Evolutionary conservation across 1,140 invertebrate species (phyloP), one percentile per base, ranked within the genome.

Genomic region (Brachionus paranguensis): DNA sequence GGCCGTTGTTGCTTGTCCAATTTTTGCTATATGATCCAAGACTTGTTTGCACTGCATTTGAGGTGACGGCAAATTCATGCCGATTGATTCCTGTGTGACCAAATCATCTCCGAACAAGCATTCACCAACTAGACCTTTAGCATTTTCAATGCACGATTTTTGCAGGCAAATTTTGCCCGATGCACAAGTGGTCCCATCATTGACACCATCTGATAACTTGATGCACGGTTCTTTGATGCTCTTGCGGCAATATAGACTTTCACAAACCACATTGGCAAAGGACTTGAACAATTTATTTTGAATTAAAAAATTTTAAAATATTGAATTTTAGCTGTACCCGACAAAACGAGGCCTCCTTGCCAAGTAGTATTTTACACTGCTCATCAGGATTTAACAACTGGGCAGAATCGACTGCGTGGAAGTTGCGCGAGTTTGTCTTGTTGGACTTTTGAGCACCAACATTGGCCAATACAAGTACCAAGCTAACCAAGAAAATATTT

Each of bases 61-160:
- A 76, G 72, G 8, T 20, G 33, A 50, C 5, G 72, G 72, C 20
- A 76, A 50, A 3, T 50, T 76, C 72, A 76, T 76, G 24, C 72
- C 72, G 45, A 76, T 76, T 10, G 72, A 24, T 50, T 76, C 72
- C 27, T 76, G 72, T 12, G 41, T 76, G 10, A 76, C 72, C 17
- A 76, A 20, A 47, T 76, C 72, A 27, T 76, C 72, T n/a, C 72
- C 72, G 12, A 76, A 50, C 17, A 76, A 12, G 47, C 72, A 76
- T 5, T 76, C 72, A 7, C 72, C 72, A 29, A 47, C 43, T n/a
- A 14, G 7, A 12, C 43, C 72, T 76, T 50, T 33, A 0, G 7
- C 1, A 50, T 76, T 76, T 27, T 76, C 20, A 29, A 24, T 50
- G n/a, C 72, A 76, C 0, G 43, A 10, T 50, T 50, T 50, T 76